A percentile compares a stretch with the other conserved stretches of the same genome.
phyloP scores from a whole-genome alignment of 2,888 invertebrate species.

The Salticus scenicus region DNA sequence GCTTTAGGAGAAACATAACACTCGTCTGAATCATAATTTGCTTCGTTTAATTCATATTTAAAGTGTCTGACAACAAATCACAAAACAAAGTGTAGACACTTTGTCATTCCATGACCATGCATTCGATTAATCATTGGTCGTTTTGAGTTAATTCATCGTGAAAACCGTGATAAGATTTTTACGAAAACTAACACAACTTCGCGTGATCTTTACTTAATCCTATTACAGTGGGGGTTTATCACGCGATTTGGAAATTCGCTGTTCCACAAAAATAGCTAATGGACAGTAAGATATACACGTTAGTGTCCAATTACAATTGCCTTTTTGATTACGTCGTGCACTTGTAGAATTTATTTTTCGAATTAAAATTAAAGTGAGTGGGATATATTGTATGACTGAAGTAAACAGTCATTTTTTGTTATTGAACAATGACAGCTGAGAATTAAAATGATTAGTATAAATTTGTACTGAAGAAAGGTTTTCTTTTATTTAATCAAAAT shows the following conservation, averaged over 20 bases:
- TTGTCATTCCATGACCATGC: not conserved
- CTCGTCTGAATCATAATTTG: no score
- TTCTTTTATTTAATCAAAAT: no score
- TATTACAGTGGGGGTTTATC: slow-evolving; percentile 34
- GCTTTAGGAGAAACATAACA: no score
- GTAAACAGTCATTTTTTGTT: no score
- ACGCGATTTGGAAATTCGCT: slow-evolving; percentile 42
- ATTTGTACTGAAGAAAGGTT: no score
- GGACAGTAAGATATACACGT: not conserved
- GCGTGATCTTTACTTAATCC: slow-evolving; percentile 41
- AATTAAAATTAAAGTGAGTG: no score
- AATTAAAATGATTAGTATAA: no score
- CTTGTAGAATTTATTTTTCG: no score
- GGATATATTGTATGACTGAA: no score
- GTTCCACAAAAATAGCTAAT: slow-evolving; percentile 9
- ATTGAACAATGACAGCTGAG: no score
- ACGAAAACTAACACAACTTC: slow-evolving; percentile 3
- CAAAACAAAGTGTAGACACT: not conserved
- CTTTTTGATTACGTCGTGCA: no score
- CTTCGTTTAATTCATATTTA: not conserved
- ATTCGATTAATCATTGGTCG: not conserved
- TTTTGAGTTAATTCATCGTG: not conserved
- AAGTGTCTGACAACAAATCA: not conserved
- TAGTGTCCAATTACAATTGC: not conserved
- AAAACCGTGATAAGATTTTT: slow-evolving; percentile 36